These are phyloP conservation scores for Sclerurus mexicanus DNA, from an alignment of 2,113 vertebrate genomes.

Conservation along the genomic window DNA sequence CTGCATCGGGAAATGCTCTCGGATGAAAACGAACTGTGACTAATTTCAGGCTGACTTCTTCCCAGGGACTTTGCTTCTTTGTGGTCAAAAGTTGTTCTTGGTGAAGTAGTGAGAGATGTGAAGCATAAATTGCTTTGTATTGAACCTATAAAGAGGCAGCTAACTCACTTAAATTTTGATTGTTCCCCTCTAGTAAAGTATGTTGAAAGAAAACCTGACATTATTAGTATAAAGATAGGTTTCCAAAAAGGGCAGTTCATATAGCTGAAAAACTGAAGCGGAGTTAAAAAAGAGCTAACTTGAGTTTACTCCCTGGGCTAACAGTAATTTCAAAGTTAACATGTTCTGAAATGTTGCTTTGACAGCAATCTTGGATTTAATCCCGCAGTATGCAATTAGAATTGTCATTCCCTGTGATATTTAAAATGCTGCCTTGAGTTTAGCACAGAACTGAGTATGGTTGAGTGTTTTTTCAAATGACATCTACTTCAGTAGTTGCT, in stretches of 20 bases:
- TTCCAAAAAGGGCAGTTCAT: not conserved
- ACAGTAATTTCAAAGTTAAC: constrained; percentile 23
- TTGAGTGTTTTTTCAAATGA: not conserved
- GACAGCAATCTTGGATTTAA: constrained; percentile 23
- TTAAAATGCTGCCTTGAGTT: constrained; percentile 15
- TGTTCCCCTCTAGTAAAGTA: not conserved
- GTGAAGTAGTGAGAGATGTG: not conserved
- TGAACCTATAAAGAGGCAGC: not conserved
- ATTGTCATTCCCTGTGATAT: constrained; percentile 22
- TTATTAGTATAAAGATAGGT: not conserved
- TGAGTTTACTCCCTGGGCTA: constrained; percentile 1
- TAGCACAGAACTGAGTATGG: not conserved
- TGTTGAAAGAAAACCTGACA: not conserved
- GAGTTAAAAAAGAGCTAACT: not conserved
- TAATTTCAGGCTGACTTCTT: not conserved
- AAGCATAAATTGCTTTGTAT: not conserved
- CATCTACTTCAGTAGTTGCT: not conserved
- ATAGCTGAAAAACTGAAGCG: not conserved
- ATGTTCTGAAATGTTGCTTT: constrained; percentile 24
- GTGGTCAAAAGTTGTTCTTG: not conserved
- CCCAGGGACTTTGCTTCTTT: not conserved
- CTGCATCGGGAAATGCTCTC: not conserved
- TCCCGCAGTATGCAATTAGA: constrained; percentile 11
- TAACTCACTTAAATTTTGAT: not conserved
- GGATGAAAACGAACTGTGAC: not conserved